Evolutionary conservation across 2,888 invertebrate species (phyloP).

Genomic region (Oxystoma pomonae): DNA sequence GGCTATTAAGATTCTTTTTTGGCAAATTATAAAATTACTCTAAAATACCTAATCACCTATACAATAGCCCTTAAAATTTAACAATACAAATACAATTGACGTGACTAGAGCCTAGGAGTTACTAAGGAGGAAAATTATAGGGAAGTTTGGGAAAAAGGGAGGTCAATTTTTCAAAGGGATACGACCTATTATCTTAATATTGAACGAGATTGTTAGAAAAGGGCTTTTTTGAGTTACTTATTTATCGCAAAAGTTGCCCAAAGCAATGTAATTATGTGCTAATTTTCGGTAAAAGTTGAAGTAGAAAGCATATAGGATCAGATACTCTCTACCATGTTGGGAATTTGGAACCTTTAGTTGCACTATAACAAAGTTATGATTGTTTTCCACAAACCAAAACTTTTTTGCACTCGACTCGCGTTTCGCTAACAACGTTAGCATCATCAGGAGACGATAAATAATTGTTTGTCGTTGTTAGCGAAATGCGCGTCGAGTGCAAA

Average conservation of each 20-base stretch:
- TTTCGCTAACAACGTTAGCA: no score
- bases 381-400: no score
- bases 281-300: no score
- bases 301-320: no score
- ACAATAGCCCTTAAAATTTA: neutral
- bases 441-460: no score
- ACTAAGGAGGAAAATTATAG: neutral
- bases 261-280: no score
- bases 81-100: neutral
- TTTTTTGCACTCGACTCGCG: no score
- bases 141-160: neutral
- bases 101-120: neutral
- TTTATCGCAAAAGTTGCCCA: neutral
- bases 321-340: no score
- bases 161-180: neutral
- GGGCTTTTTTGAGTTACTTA: neutral
- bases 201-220: neutral
- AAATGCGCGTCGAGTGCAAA: no score
- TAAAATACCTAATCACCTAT: neutral
- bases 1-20: neutral
- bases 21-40: neutral
- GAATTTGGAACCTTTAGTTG: no score
- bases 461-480: no score
- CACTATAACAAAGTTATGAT: no score
- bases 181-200: neutral